Conservation (phyloP, 2,888 invertebrate genomes). For the Spisula solida region DNA sequence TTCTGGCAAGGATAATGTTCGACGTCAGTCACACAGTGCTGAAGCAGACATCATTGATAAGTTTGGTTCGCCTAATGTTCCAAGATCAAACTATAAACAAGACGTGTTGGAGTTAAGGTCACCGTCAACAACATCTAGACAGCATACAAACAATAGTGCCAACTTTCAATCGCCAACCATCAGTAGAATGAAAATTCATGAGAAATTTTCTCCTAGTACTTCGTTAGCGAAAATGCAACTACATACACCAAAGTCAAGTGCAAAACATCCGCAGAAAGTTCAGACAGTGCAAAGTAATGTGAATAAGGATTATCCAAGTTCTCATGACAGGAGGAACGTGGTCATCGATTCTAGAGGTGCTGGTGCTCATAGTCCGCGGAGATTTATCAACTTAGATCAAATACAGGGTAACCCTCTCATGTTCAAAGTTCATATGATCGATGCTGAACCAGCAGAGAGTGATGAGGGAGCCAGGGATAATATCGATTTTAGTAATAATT, state of each 20-base stretch:
- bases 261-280: neutral
- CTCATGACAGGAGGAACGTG: neutral
- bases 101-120: neutral
- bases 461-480: neutral
- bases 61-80: neutral
- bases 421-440: conserved; percentile 33
- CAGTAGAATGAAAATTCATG: neutral
- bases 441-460: neutral
- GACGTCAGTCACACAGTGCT: neutral
- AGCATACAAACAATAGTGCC: neutral
- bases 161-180: conserved; percentile 25
- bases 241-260: conserved; percentile 49
- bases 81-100: neutral
- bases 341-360: neutral
- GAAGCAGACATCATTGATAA: neutral
- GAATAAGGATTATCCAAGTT: neutral
- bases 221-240: conserved; percentile 58
- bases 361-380: neutral
- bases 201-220: conserved; percentile 52
- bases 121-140: neutral
- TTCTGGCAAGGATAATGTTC: neutral
- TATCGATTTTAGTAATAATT: conserved; percentile 28
- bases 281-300: neutral
- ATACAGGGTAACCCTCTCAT: conserved; percentile 11
- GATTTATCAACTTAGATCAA: conserved; percentile 36